These are phyloP conservation scores for Synodontis membranacea DNA, from an alignment of 2,113 vertebrate genomes.

Conservation along the genomic window DNA sequence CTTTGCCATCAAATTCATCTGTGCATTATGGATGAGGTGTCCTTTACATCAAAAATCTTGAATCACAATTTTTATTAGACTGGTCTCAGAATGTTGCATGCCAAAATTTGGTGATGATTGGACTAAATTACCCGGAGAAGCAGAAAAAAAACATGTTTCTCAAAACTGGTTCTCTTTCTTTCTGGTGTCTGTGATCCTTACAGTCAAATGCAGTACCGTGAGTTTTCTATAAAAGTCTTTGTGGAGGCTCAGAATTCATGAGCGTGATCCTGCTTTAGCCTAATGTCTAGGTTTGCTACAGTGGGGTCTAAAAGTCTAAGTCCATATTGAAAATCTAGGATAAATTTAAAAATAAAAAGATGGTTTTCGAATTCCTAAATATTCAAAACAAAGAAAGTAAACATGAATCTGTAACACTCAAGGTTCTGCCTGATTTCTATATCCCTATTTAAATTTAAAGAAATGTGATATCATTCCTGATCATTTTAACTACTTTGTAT, in stretches of 20 bases:
- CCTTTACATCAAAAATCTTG: neutral
- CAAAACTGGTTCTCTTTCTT: neutral
- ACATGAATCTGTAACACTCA: neutral
- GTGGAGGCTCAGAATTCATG: neutral
- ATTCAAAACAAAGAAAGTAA: too few relatives aligned
- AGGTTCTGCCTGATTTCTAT: neutral
- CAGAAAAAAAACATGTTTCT: neutral
- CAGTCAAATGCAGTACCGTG: neutral
- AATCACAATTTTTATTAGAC: neutral
- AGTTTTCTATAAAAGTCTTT: neutral
- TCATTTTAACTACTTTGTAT: too few relatives aligned
- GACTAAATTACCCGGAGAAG: neutral
- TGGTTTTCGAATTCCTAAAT: neutral
- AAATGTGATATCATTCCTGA: neutral
- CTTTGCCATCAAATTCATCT: neutral
- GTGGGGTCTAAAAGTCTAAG: neutral
- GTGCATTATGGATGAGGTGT: neutral
- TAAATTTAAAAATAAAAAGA: neutral
- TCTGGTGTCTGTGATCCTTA: neutral
- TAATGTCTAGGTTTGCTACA: neutral
- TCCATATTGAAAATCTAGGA: neutral
- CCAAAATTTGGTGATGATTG: neutral
- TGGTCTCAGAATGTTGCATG: neutral
- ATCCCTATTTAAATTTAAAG: neutral
- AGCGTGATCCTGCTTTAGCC: neutral